Evolutionary conservation across 2,888 invertebrate species (phyloP), one percentile per base, ranked within the genome.

Genomic region (Drosophila borborema): DNA sequence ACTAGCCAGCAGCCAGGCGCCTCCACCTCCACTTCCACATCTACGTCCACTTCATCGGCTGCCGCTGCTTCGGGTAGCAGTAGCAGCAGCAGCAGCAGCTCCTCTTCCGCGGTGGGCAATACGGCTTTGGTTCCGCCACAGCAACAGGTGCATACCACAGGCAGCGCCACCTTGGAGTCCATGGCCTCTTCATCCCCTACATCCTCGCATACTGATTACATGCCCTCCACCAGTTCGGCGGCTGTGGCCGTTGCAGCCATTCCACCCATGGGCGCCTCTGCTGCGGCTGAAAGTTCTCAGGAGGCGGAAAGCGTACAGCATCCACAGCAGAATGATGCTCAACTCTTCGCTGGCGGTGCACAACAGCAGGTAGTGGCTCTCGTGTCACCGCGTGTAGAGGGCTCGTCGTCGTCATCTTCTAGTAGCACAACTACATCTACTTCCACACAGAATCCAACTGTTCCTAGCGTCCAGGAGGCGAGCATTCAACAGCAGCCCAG

Each of bases 201-300:
- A 1, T 96, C 96, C 64, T 96, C 95, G 2, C 95, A 96, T 77
- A 97, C 97, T 0, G 97, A 97, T 93, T 97, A 97, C 92, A 97
- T 97, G 94, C 97, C 97, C 1, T 97, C 97, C 0, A 97, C 97
- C 2, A 97, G 97, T 34, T 96, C 97, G 0, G 89, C 88, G 0
- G 94, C 94, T 51, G 94, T 94, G 41, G 94, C 95, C 58, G 94
- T 96, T 58, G 96, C 96, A 60, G 95, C 95, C 28, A 96, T 96
- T 18, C 95, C 96, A 51, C 95, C 96, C 2, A 93, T 93, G 93
- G 93, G 92, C 0, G 90, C 92, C 10, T 88, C 87, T 14, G 87
- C 91, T 14, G 91, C 92, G 0, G 93, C 93, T 3, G 93, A 93
- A 77, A 95, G 92, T 92, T 95, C 81, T 63, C 94, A 86, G 78